phyloP scores from a whole-genome alignment of 2,113 vertebrate genomes.

The Peromyscus polionotus region DNA sequence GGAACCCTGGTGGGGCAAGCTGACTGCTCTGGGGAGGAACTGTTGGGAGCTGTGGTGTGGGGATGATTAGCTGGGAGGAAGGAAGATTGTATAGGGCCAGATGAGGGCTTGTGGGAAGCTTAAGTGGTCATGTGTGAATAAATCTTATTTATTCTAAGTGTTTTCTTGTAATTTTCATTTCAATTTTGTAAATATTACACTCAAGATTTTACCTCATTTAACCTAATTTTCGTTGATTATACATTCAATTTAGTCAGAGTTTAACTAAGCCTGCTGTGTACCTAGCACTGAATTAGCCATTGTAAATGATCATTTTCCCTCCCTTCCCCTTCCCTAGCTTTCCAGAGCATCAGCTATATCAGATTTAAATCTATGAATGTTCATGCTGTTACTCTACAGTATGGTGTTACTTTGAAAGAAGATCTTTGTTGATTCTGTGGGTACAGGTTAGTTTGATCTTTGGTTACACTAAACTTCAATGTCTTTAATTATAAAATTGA shows the following conservation, averaged over 20 bases:
- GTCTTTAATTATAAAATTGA: slow-evolving; percentile 7
- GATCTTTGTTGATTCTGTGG: slow-evolving; percentile 12
- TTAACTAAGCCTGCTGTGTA: neutral
- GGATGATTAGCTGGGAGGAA: neutral
- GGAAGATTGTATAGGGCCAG: neutral
- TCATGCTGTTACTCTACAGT: neutral
- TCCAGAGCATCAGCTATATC: neutral
- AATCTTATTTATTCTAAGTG: neutral
- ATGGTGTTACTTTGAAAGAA: neutral
- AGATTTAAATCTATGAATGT: neutral
- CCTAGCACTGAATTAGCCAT: neutral
- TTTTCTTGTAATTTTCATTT: slow-evolving; percentile 25
- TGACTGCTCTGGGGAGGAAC: neutral
- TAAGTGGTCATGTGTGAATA: neutral
- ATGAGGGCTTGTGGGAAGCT: neutral
- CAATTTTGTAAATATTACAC: neutral
- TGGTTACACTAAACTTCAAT: neutral
- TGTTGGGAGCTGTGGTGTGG: neutral
- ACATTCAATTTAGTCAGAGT: neutral
- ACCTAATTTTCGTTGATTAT: slow-evolving; percentile 13
- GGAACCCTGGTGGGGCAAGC: neutral
- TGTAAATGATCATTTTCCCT: neutral
- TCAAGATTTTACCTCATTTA: slow-evolving; percentile 26
- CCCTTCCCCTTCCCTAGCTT: accelerated
- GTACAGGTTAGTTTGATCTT: neutral